A percentile compares a stretch with the other conserved stretches of the same genome.
Conservation (phyloP, 2,797 vertebrate genomes). For the Silurus aristotelis region DNA sequence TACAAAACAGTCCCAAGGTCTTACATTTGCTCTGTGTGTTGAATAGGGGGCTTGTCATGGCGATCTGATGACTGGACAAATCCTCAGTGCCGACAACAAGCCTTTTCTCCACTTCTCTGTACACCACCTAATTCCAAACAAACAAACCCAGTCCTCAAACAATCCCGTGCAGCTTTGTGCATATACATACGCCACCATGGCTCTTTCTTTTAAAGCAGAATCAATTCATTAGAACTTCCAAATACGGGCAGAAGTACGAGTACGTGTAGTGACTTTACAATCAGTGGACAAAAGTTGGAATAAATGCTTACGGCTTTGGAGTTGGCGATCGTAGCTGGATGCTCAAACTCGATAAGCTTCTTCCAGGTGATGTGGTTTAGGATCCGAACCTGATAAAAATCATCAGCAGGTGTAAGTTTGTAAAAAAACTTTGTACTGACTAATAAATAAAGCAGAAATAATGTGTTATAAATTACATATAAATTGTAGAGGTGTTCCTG, state of each 20-base stretch:
- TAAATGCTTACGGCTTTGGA: constrained; percentile 80
- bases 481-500: neutral
- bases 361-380: constrained; percentile 97
- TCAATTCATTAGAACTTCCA: neutral
- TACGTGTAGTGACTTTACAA: neutral
- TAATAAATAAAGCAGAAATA: neutral
- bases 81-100: constrained; percentile 71
- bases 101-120: constrained; percentile 86
- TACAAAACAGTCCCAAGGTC: constrained; percentile 41
- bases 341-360: constrained; percentile 85
- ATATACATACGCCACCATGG: neutral
- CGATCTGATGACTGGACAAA: constrained; percentile 75
- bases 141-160: constrained; percentile 10
- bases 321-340: constrained; percentile 75
- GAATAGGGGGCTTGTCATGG: constrained; percentile 71
- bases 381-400: constrained; percentile 81
- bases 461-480: too few relatives aligned
- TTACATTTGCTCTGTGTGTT: constrained; percentile 90
- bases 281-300: neutral
- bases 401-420: constrained; percentile 9
- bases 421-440: neutral
- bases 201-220: neutral
- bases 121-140: constrained; percentile 79
- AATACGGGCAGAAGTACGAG: neutral
- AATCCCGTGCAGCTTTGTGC: neutral